A percentile compares a stretch with the other conserved stretches of the same genome.
These are phyloP conservation scores for Gisinianus flammeolus DNA, from an alignment of 2,888 invertebrate species.

Conservation along the genomic window DNA sequence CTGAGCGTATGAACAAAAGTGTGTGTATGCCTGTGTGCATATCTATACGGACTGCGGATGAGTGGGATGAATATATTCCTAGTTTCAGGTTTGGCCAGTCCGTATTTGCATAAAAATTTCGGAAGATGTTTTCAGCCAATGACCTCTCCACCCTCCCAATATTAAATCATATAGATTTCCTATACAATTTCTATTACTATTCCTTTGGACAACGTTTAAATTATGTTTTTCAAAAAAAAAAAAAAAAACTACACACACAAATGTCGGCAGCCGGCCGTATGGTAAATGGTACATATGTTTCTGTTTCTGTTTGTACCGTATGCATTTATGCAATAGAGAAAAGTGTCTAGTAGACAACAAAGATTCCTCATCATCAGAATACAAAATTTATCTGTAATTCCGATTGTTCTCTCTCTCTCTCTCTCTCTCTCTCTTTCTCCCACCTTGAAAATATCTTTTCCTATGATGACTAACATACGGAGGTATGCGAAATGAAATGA, in stretches of 20 bases:
- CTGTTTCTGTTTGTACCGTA: too few species aligned
- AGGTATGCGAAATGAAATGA: too few species aligned
- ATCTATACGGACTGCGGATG: too few species aligned
- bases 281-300: too few species aligned
- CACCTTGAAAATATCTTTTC: not conserved
- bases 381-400: not conserved
- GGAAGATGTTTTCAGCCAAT: slow-evolving; percentile 56
- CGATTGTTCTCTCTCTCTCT: not conserved
- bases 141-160: slow-evolving; percentile 52
- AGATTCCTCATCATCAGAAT: not conserved
- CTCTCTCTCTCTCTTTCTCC: not conserved
- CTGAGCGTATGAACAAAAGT: too few species aligned
- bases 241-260: too few species aligned
- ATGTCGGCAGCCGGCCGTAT: too few species aligned
- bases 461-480: too few species aligned
- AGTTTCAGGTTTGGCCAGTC: slow-evolving; percentile 59
- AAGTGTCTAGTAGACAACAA: too few species aligned
- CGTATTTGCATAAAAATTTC: slow-evolving; percentile 59
- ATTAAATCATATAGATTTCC: not conserved
- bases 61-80: slow-evolving; percentile 47
- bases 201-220: not conserved
- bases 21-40: too few species aligned
- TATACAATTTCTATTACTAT: not conserved
- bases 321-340: not conserved
- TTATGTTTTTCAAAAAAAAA: too few species aligned